These are phyloP conservation scores for Chiloscyllium punctatum DNA, from an alignment of 2,797 vertebrate species.

Conservation along the genomic window DNA sequence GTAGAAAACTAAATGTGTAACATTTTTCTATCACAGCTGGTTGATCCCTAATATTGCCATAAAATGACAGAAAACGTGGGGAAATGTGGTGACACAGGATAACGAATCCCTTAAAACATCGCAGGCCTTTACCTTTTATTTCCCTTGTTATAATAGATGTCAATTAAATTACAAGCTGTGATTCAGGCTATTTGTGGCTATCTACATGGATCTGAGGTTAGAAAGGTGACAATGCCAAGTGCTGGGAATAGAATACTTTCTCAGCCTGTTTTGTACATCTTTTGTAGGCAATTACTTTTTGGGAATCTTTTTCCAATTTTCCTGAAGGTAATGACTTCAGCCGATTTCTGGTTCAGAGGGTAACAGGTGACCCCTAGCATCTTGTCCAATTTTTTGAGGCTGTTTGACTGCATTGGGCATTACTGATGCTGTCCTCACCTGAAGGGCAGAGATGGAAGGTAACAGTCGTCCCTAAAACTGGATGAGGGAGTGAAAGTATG, in stretches of 20 bases:
- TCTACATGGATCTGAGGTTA: background rate
- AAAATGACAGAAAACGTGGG: background rate
- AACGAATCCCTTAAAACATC: background rate
- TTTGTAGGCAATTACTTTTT: background rate
- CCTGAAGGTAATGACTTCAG: background rate
- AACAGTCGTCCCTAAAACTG: background rate
- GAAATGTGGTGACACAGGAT: background rate
- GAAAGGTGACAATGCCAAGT: background rate
- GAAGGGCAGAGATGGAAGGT: background rate
- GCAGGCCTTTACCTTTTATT: background rate
- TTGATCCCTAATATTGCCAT: background rate
- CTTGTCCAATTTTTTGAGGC: background rate
- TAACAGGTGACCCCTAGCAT: background rate
- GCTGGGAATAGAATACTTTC: background rate
- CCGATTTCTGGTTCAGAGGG: background rate
- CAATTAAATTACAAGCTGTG: background rate
- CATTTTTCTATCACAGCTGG: conserved; percentile 11
- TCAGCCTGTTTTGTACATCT: background rate
- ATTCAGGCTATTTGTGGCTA: background rate
- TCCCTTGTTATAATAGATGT: background rate
- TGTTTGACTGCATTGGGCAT: background rate
- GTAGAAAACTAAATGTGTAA: background rate
- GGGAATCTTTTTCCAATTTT: background rate
- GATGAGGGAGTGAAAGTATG: background rate
- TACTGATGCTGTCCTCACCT: background rate